Base-by-base conservation (phyloP, 2,797 vertebrate genomes). In the Nannoperca obscura region DNA sequence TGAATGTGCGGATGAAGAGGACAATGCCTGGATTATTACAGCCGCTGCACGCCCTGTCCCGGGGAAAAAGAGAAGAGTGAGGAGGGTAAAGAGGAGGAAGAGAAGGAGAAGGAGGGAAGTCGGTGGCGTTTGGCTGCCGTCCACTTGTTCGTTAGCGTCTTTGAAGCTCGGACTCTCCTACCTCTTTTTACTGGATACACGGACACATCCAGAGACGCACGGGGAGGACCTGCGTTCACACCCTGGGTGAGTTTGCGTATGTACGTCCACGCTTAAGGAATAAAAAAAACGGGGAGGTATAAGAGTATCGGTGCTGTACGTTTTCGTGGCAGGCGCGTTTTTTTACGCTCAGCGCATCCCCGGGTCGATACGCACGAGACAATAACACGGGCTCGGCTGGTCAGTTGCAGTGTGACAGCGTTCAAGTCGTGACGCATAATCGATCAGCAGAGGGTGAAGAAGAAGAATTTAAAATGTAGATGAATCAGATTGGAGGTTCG, bases 21-120 rank as follows among this genome's bases (percentile, higher is more conserved):
- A 91, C 89, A 90, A 94, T 93, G 93, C 27, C 89, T 88, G 95
- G 94, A 95, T 94, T 95, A 94, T 90, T 80, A 73, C 73, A 71
- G 85, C 83, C 70, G 64, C 62, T 71, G 79, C 53, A 59, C 71
- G 58, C 22, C 85, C 82, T 84, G 76, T 75, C 82, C 68, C 75
- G 11, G 76, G 76, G 64, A 61, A 81, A 78, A 63, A 71, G 78
- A 50, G 78, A 66, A 78, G 89, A 92, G 86, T 89, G 79, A 91
- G 70, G 70, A 59, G 83, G 47, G 38, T 7, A 57, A 74, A 68
- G 63, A 80, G 61, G 54, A 58, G 24, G 57, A 49, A 30, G 58
- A 77, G 64, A 55, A 42, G 74, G 60, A 73, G 59, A 36, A 74
- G 76, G 74, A 74, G 49, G 61, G 71, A 76, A 85, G 82, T 84